Evolutionary conservation across 2,888 invertebrate species (phyloP).

Genomic region (Plagodis pulveraria): DNA sequence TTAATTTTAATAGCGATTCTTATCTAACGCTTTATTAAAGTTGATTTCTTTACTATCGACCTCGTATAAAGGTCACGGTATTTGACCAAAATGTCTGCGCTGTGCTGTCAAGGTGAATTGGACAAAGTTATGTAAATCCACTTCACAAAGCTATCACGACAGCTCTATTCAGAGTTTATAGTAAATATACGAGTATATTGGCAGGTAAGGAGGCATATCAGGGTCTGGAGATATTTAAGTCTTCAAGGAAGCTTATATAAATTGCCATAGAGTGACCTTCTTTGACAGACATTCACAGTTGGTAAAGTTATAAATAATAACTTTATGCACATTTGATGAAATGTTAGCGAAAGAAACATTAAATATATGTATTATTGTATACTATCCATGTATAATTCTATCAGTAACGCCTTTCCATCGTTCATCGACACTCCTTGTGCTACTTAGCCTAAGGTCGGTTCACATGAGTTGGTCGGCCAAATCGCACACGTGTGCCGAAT

Average conservation of each 20-base stretch:
- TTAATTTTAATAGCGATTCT: constrained; percentile 32
- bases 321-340: too few relatives aligned
- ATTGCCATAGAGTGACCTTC: too few relatives aligned
- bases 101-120: constrained; percentile 56
- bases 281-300: too few relatives aligned
- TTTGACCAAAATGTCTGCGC: constrained; percentile 57
- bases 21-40: constrained; percentile 32
- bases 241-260: too few relatives aligned
- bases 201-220: too few relatives aligned
- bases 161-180: too few relatives aligned
- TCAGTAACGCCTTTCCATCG: constrained; percentile 24
- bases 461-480: constrained; percentile 41
- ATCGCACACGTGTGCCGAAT: constrained; percentile 50
- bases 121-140: constrained; percentile 22
- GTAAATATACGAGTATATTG: too few relatives aligned
- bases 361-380: background rate
- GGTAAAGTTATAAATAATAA: too few relatives aligned
- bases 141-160: background rate
- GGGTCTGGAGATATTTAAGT: too few relatives aligned
- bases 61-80: constrained; percentile 56
- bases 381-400: constrained; percentile 13
- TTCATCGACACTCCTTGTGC: constrained; percentile 51
- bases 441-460: constrained; percentile 49
- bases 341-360: background rate
- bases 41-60: constrained; percentile 41